These are phyloP conservation scores for Polydrusus cervinus DNA, from an alignment of 2,888 invertebrate genomes.

Conservation along the genomic window DNA sequence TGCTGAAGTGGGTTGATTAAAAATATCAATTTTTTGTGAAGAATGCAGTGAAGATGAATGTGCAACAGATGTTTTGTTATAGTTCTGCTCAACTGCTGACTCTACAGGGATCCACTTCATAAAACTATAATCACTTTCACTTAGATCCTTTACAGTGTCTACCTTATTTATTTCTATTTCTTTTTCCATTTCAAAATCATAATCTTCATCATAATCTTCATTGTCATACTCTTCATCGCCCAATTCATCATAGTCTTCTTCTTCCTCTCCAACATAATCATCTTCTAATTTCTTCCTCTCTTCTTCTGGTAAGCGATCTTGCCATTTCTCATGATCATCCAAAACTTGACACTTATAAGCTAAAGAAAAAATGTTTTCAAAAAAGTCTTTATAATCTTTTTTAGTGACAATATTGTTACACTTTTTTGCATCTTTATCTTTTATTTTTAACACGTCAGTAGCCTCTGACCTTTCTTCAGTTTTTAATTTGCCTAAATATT, in stretches of 20 bases:
- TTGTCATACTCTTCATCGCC: slow-evolving; percentile 36
- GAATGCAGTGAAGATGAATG: neutral
- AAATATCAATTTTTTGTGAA: neutral
- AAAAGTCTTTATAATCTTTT: slow-evolving; percentile 37
- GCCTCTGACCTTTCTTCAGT: slow-evolving; percentile 44
- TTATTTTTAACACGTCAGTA: slow-evolving; percentile 22
- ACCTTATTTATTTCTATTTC: slow-evolving; percentile 45
- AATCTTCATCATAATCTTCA: slow-evolving; percentile 54
- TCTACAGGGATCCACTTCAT: slow-evolving; percentile 61
- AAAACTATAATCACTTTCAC: slow-evolving; percentile 48
- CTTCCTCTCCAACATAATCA: slow-evolving; percentile 14
- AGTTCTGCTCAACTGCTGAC: slow-evolving; percentile 6
- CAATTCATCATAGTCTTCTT: slow-evolving; percentile 39
- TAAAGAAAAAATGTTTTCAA: slow-evolving; percentile 64
- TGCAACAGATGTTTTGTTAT: neutral
- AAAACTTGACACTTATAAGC: slow-evolving; percentile 63
- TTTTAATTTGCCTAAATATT: slow-evolving; percentile 58
- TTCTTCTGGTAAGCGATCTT: slow-evolving; percentile 52
- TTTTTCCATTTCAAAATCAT: slow-evolving; percentile 53
- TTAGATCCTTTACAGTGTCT: neutral
- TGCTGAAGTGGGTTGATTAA: neutral
- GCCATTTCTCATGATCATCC: slow-evolving; percentile 59
- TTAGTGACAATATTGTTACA: slow-evolving; percentile 7
- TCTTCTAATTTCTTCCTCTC: slow-evolving; percentile 51
- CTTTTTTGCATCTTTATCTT: slow-evolving; percentile 15